These are phyloP conservation scores for Pseudoips prasinana DNA, from an alignment of 2,888 invertebrate genomes.

Conservation along the genomic window DNA sequence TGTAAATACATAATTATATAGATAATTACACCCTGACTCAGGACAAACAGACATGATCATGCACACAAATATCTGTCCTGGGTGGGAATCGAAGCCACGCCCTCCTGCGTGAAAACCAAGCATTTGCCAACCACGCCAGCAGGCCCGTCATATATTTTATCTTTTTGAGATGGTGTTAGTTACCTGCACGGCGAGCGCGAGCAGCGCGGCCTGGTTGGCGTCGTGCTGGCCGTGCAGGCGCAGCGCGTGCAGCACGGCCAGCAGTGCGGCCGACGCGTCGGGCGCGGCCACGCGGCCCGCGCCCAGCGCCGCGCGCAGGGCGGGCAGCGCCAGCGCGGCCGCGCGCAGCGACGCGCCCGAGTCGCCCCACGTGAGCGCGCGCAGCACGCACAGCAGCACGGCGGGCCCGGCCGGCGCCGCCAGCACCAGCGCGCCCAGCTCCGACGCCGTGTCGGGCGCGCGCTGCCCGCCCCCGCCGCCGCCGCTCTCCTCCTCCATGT, in stretches of 20 bases:
- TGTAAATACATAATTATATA: no score
- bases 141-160: no score
- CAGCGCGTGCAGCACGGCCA: constrained; percentile 89
- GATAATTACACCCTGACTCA: no score
- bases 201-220: constrained; percentile 90
- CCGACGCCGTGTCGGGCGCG: constrained; percentile 88
- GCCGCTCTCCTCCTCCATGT: constrained; percentile 83
- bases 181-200: constrained; percentile 91
- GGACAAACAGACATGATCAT: no score
- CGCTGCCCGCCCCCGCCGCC: constrained; percentile 68
- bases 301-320: constrained; percentile 68
- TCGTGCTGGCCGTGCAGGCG: constrained; percentile 95
- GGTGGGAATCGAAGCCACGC: no score
- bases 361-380: constrained; percentile 89
- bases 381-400: constrained; percentile 61
- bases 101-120: no score
- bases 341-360: constrained; percentile 91
- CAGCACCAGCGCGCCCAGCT: constrained; percentile 89
- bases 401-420: constrained; percentile 68
- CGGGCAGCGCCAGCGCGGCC: constrained; percentile 87
- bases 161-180: no score
- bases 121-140: no score
- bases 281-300: constrained; percentile 70
- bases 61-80: no score
- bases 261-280: constrained; percentile 84